phyloP scores from a whole-genome alignment of 2,113 vertebrate genomes.

The Rhipidura dahli region DNA sequence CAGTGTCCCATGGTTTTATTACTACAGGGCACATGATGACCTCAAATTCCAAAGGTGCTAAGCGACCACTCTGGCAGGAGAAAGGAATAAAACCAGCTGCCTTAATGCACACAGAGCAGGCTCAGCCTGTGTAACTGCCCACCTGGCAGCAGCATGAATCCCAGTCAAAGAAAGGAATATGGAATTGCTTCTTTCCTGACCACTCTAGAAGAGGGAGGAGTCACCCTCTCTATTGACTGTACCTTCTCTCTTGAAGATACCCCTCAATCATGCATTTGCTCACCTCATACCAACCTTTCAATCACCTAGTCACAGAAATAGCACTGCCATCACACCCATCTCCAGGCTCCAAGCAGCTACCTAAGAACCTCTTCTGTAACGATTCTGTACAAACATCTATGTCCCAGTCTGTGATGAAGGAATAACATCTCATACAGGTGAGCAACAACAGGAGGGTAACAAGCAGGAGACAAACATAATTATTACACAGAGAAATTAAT shows the following conservation, averaged over 20 bases:
- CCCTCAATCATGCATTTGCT: neutral
- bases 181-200: neutral
- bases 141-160: neutral
- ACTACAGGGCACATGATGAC: neutral
- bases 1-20: neutral
- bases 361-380: neutral
- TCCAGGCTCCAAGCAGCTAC: neutral
- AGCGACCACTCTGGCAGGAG: neutral
- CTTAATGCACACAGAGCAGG: fast-evolving
- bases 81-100: neutral
- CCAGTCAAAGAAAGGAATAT: neutral
- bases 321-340: neutral
- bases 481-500: neutral
- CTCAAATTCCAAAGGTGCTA: neutral
- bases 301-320: neutral
- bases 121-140: fast-evolving
- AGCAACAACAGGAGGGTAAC: neutral
- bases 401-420: neutral
- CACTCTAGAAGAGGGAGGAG: neutral
- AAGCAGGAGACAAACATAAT: neutral
- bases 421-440: neutral
- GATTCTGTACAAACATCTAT: neutral
- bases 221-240: too few relatives aligned
- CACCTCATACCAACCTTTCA: neutral
- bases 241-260: neutral